phyloP scores from a whole-genome alignment of 2,113 vertebrate species.

The Ciconia stormi region DNA sequence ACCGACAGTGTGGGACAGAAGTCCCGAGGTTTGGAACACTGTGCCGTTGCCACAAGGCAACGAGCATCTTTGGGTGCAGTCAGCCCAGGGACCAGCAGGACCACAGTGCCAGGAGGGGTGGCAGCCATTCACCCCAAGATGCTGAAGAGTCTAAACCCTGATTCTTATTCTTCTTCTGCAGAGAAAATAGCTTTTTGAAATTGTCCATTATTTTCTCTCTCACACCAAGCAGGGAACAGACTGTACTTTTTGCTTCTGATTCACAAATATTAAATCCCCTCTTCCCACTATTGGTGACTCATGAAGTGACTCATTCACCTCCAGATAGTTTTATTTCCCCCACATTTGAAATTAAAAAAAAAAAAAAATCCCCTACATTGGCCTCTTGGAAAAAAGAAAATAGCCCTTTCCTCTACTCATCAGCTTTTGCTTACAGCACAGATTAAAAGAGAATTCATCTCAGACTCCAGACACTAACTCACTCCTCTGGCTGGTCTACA shows the following conservation, averaged over 20 bases:
- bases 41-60: background rate
- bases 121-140: background rate
- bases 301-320: constrained; percentile 61
- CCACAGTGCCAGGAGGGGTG: background rate
- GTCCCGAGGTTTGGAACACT: background rate
- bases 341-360: background rate
- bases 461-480: background rate
- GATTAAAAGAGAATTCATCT: background rate
- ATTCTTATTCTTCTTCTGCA: background rate
- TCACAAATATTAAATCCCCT: constrained; percentile 54
- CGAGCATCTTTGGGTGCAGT: background rate
- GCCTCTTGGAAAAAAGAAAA: background rate
- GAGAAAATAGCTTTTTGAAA: background rate
- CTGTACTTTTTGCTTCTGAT: constrained; percentile 29
- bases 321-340: constrained; percentile 18
- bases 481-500: background rate
- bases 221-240: background rate
- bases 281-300: constrained; percentile 57
- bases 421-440: background rate
- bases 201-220: background rate
- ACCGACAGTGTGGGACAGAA: accelerated
- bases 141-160: background rate
- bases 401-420: background rate
- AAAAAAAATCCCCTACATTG: background rate
- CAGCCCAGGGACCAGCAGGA: background rate